Evolutionary conservation across 2,797 vertebrate genomes (phyloP).

Genomic region (Rhinophrynus dorsalis): DNA sequence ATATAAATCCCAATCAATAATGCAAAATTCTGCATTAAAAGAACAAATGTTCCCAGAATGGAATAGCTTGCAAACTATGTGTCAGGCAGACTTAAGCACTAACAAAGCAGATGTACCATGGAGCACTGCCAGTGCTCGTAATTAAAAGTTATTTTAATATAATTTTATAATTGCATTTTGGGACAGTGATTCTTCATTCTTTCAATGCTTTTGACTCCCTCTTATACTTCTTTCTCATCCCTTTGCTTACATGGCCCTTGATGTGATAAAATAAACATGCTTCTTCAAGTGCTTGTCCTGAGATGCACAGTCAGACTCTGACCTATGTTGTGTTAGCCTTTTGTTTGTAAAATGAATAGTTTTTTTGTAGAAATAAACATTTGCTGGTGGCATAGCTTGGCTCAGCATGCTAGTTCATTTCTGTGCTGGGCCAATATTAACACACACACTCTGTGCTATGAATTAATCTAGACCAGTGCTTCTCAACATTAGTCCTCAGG

Average conservation of each 20-base stretch:
- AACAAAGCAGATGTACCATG: slow-evolving; percentile 39
- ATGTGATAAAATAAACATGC: slow-evolving; percentile 35
- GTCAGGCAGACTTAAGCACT: slow-evolving; percentile 28
- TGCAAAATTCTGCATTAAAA: slow-evolving; percentile 2
- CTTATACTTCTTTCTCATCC: slow-evolving; percentile 13
- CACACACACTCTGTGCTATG: too few relatives aligned
- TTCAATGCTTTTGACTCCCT: slow-evolving; percentile 23
- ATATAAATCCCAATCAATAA: slow-evolving; percentile 11
- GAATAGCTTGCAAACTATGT: slow-evolving; percentile 24
- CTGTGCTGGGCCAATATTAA: too few relatives aligned
- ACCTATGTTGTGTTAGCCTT: too few relatives aligned
- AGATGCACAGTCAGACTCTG: neutral
- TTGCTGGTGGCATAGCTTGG: too few relatives aligned
- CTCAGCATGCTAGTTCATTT: too few relatives aligned
- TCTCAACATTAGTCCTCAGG: too few relatives aligned
- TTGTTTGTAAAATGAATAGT: too few relatives aligned
- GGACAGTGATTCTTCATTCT: slow-evolving; percentile 39
- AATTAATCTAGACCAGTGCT: too few relatives aligned
- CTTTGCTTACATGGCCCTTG: neutral
- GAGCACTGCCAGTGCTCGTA: slow-evolving; percentile 29
- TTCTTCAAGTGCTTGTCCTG: neutral
- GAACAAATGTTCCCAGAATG: slow-evolving; percentile 28
- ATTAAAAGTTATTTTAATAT: slow-evolving; percentile 48
- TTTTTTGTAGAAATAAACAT: too few relatives aligned
- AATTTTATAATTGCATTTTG: slow-evolving; percentile 46